Base-by-base conservation (phyloP, 2,888 invertebrate species). In the Caenorhabditis sulstoni region DNA sequence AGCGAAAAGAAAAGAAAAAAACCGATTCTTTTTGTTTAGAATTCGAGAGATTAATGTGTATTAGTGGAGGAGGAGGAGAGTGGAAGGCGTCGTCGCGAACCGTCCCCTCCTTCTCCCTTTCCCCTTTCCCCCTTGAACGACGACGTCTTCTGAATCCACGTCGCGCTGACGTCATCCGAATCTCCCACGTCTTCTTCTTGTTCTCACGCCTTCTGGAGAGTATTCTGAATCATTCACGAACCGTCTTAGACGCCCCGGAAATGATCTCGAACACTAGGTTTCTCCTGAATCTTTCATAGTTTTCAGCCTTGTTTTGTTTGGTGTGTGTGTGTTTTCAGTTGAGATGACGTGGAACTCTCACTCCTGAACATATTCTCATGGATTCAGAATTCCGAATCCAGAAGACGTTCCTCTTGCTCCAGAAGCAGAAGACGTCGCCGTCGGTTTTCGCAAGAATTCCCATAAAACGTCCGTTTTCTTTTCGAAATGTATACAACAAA, bases 21-120 rank as follows among this genome's bases (percentile, higher is more conserved):
- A 50, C 20, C n/a, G 39, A 39, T 20, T 22, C 23, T 68, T 50
- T 68, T 68, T 68, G 67, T 68, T 68, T 68, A 68, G 58, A 67
- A 58, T 50, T 68, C 58, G 52, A 16, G 41, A 57, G 41, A 39
- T 57, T 41, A 57, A 57, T 57, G 37, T 37, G 37, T 9, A 57
- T 39, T 41, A 57, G 57, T 1, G 41, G 3, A n/a, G 7, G 12
- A 11, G 11, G 11, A 55, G 14, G 37, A 53, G 55, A 39, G 37
- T 37, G 55, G 55, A 66, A n/a, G n/a, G n/a, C n/a, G n/a, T n/a
- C 55, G 66, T 5, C 29, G 29, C 4, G 7, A 29, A 29, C 29
- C 29, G 29, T 29, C 29, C 29, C 29, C 3, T 29, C 7, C 29
- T 7, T 29, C 7, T 3, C 29, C 29, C 7, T 29, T 29, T 29